phyloP scores from a whole-genome alignment of 2,113 vertebrate genomes.

The Tachysurus fulvidraco region DNA sequence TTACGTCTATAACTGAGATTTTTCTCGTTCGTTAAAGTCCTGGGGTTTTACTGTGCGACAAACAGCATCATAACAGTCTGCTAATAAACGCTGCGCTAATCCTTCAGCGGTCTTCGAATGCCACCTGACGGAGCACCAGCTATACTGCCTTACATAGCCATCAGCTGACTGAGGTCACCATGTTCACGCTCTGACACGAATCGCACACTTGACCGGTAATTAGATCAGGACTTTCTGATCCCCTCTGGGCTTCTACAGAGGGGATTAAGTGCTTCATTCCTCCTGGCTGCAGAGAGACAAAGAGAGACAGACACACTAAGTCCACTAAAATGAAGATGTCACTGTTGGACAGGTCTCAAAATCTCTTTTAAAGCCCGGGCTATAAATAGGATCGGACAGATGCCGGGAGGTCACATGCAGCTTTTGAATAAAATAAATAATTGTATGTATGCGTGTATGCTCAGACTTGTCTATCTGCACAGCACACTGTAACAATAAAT shows the following conservation, averaged over 20 bases:
- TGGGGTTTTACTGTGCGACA: not conserved
- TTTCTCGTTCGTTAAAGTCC: not conserved
- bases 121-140: not conserved
- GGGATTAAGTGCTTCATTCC: conserved; percentile 33
- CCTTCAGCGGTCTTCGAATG: not conserved
- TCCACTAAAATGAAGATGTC: conserved; percentile 40
- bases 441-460: not conserved
- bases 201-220: conserved; percentile 24
- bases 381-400: conserved; percentile 18
- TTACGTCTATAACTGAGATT: not conserved
- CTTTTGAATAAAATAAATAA: not conserved
- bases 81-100: not conserved
- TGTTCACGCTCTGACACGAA: not conserved
- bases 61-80: not conserved
- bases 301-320: conserved; percentile 5
- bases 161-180: not conserved
- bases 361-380: conserved; percentile 37
- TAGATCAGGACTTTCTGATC: conserved; percentile 36
- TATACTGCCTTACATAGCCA: conserved; percentile 13
- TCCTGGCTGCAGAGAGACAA: not conserved
- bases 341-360: conserved; percentile 30
- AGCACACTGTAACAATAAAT: no score
- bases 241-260: conserved; percentile 10
- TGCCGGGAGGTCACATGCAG: no score
- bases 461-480: not conserved